Percentiles rank a stretch among this genome's conserved stretches.
These are phyloP conservation scores for Venturia canescens DNA, from an alignment of 1,140 invertebrate species.

Conservation along the genomic window DNA sequence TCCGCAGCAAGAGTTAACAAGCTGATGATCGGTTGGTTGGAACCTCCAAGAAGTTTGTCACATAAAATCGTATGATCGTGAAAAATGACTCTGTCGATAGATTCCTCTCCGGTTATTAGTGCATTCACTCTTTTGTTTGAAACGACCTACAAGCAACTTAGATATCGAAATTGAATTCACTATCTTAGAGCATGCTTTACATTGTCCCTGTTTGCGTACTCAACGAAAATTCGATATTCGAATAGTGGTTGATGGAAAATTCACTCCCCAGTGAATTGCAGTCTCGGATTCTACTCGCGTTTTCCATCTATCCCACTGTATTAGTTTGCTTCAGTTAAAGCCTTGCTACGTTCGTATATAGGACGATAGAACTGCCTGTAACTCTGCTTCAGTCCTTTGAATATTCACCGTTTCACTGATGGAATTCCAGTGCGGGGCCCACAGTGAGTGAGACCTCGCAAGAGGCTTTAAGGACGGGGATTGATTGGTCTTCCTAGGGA, in stretches of 20 bases:
- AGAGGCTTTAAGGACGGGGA: neutral
- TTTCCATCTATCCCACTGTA: constrained; percentile 2
- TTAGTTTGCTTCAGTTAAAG: constrained; percentile 18
- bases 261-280: constrained; percentile 9
- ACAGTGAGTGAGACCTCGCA: constrained; percentile 8
- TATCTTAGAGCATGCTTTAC: constrained; percentile 10
- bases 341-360: constrained; percentile 9
- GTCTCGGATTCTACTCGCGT: constrained; percentile 16
- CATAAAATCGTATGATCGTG: neutral
- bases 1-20: too few species aligned
- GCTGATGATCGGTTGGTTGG: too few species aligned
- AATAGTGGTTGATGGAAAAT: constrained; percentile 36
- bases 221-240: constrained; percentile 28
- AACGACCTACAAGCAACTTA: neutral
- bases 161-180: constrained; percentile 4
- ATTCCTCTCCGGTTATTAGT: neutral
- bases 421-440: constrained; percentile 24
- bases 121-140: neutral
- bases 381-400: constrained; percentile 20
- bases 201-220: constrained; percentile 20
- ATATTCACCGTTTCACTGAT: constrained; percentile 32
- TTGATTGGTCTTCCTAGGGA: constrained; percentile 20
- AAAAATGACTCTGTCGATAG: neutral
- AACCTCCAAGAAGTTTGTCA: too few species aligned
- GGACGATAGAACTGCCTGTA: constrained; percentile 11